These are phyloP conservation scores for Diplazon laetatorius DNA, from an alignment of 2,888 invertebrate species.

Conservation along the genomic window DNA sequence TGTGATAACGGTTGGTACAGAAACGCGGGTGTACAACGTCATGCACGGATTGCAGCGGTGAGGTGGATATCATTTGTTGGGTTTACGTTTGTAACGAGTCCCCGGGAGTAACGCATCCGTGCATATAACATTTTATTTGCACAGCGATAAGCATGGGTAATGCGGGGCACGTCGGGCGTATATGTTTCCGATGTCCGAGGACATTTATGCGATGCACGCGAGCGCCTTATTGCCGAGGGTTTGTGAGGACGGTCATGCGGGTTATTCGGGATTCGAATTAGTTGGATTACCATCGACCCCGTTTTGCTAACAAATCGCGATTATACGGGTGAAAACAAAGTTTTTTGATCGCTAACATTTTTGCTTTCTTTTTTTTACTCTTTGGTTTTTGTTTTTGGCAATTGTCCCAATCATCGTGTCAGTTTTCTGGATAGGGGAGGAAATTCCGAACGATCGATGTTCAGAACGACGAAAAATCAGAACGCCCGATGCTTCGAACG, in stretches of 20 bases:
- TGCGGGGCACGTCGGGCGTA: slow-evolving; percentile 21
- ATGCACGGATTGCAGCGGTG: not conserved
- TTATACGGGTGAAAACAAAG: slow-evolving; percentile 2
- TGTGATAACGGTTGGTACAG: slow-evolving; percentile 20
- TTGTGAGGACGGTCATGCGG: slow-evolving; percentile 22
- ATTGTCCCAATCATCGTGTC: too few species aligned
- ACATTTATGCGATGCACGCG: slow-evolving; percentile 17
- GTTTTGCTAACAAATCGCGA: not conserved
- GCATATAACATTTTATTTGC: slow-evolving; percentile 13
- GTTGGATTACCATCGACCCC: not conserved
- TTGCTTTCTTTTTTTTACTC: too few species aligned
- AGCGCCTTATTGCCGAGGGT: slow-evolving; percentile 14
- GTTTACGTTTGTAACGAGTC: not conserved
- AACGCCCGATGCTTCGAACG: too few species aligned
- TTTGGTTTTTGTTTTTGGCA: too few species aligned
- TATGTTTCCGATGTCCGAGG: slow-evolving; percentile 3
- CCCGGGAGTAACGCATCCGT: slow-evolving; percentile 20
- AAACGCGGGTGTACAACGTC: slow-evolving; percentile 4
- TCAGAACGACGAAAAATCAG: too few species aligned
- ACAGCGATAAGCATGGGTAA: slow-evolving; percentile 15
- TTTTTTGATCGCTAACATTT: too few species aligned
- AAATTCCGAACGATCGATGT: too few species aligned
- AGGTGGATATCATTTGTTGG: slow-evolving; percentile 2
- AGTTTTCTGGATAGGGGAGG: too few species aligned
- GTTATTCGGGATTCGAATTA: slow-evolving; percentile 30